These are phyloP conservation scores for Monochamus alternatus DNA, from an alignment of 2,888 invertebrate genomes.

Conservation along the genomic window DNA sequence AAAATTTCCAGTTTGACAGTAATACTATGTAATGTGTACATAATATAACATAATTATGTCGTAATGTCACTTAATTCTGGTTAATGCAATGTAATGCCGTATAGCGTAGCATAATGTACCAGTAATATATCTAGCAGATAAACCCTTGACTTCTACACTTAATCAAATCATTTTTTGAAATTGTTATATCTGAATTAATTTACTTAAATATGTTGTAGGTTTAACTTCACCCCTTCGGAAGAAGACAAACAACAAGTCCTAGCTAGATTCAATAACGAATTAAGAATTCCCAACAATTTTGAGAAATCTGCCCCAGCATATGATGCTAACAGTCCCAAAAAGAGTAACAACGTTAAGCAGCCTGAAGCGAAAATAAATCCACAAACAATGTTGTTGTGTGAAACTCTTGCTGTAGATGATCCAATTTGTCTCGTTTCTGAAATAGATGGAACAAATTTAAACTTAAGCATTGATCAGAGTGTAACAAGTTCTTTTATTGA, in stretches of 20 bases:
- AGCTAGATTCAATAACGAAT: constrained; percentile 77
- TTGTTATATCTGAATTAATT: not conserved
- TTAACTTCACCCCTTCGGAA: constrained; percentile 81
- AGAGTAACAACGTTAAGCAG: constrained; percentile 42
- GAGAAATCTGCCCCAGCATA: constrained; percentile 81
- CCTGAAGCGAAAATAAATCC: constrained; percentile 76
- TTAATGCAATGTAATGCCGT: no score
- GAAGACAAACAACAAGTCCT: constrained; percentile 81
- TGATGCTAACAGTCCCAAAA: constrained; percentile 67
- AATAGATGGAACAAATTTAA: constrained; percentile 48
- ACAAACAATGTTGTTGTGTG: constrained; percentile 81
- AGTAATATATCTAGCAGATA: no score
- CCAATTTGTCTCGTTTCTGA: constrained; percentile 73
- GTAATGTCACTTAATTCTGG: no score
- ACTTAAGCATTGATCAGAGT: constrained; percentile 50
- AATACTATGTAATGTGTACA: no score
- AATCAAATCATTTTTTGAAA: not conserved
- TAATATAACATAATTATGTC: no score
- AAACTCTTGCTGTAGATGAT: constrained; percentile 84
- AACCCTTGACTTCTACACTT: no score
- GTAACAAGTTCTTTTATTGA: constrained; percentile 46
- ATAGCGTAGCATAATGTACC: no score
- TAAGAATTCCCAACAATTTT: constrained; percentile 87
- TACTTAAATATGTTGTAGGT: constrained; percentile 70
- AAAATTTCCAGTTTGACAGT: no score